Percentiles rank a stretch among this genome's conserved stretches.
Conservation (phyloP, 2,888 invertebrate genomes). For the Troilus luridus region DNA sequence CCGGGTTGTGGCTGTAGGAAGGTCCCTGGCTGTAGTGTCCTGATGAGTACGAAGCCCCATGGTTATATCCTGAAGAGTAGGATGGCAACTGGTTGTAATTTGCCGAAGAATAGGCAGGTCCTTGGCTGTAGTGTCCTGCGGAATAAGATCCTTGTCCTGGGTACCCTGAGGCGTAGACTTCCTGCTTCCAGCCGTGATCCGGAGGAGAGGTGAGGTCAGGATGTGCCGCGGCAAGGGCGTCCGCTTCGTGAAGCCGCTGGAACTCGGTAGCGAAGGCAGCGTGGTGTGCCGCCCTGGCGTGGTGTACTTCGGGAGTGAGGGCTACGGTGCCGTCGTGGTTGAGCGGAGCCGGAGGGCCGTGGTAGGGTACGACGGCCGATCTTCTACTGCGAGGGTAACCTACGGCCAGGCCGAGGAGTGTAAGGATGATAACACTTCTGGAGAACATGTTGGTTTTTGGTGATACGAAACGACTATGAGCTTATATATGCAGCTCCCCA, state of each 20-base stretch:
- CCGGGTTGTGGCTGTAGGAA: slow-evolving; percentile 5
- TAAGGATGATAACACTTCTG: background rate
- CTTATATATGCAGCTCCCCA: background rate
- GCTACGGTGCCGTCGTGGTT: slow-evolving; percentile 23
- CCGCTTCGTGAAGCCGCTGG: slow-evolving; percentile 10
- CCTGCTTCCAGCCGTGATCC: background rate
- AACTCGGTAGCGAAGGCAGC: background rate
- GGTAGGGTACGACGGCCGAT: background rate
- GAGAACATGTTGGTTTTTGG: background rate
- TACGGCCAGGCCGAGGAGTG: background rate
- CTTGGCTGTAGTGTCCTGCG: background rate
- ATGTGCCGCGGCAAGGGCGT: background rate
- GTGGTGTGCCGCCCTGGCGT: background rate
- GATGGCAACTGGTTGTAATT: background rate
- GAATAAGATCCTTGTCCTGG: background rate
- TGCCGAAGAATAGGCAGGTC: background rate
- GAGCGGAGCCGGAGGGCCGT: background rate
- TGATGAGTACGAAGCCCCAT: background rate
- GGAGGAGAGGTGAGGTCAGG: background rate
- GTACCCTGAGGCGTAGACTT: background rate
- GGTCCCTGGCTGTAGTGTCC: background rate
- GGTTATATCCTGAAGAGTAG: background rate
- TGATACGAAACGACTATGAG: background rate
- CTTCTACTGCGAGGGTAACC: background rate
- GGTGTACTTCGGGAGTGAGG: slow-evolving; percentile 8